These are phyloP conservation scores for Eunapius fragilis DNA, from an alignment of 37 sponge, comb jelly and placozoan species.

Conservation along the genomic window DNA sequence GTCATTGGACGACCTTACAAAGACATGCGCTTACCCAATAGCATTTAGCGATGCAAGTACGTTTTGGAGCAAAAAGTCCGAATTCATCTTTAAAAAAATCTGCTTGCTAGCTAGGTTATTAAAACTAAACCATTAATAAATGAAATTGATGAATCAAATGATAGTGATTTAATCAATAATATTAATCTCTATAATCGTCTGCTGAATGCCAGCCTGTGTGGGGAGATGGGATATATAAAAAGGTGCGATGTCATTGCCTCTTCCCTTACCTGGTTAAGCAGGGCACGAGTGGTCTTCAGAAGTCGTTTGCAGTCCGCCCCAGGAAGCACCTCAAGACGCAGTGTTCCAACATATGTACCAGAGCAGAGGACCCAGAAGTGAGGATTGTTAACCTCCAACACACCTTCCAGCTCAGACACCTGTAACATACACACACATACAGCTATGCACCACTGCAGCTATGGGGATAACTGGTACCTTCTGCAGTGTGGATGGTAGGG, in stretches of 20 bases:
- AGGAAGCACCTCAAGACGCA: conserved; percentile 51
- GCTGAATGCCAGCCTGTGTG: not conserved
- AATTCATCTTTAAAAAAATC: not conserved
- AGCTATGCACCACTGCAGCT: not conserved
- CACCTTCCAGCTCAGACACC: conserved; percentile 73
- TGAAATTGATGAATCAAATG: not conserved
- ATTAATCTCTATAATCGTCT: not conserved
- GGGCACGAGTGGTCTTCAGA: conserved; percentile 23
- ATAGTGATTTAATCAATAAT: not conserved
- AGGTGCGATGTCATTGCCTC: too few species aligned
- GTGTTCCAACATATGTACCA: conserved; percentile 42
- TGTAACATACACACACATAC: conserved; percentile 2
- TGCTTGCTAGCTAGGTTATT: not conserved
- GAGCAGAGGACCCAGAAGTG: conserved; percentile 91
- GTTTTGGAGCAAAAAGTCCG: conserved; percentile 28
- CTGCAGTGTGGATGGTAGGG: conserved; percentile 50
- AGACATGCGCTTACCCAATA: conserved; percentile 17
- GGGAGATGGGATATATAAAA: not conserved
- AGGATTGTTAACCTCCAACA: conserved; percentile 56
- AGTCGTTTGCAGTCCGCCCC: conserved; percentile 28
- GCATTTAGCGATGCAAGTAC: conserved; percentile 29
- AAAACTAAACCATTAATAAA: not conserved
- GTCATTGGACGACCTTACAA: not conserved
- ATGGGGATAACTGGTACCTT: conserved; percentile 21
- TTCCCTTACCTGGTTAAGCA: conserved; percentile 61